Conservation (phyloP, 1,140 invertebrate genomes). For the Bombus balteatus region DNA sequence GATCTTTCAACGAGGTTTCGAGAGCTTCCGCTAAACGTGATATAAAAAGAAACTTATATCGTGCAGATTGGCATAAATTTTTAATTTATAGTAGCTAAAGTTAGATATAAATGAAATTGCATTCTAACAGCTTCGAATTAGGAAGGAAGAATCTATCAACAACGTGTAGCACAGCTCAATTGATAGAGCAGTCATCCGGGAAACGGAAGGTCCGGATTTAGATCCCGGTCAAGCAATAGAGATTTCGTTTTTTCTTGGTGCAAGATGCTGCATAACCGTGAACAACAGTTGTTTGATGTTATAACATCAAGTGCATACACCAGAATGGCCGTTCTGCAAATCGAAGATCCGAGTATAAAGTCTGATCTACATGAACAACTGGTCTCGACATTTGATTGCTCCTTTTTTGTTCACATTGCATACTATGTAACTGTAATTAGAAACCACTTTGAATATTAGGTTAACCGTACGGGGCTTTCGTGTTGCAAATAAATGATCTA, state of each 20-base stretch:
- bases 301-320: not conserved
- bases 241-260: not conserved
- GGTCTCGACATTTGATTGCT: not conserved
- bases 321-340: not conserved
- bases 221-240: not conserved
- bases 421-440: not conserved
- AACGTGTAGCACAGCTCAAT: not conserved
- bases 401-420: not conserved
- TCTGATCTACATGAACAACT: not conserved
- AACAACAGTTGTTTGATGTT: not conserved
- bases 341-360: not conserved
- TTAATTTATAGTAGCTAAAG: too few species aligned
- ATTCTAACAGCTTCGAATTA: not conserved
- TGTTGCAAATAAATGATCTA: not conserved
- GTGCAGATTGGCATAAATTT: too few species aligned
- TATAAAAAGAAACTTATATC: too few species aligned
- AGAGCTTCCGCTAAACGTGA: not conserved
- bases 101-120: not conserved
- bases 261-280: not conserved
- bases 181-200: not conserved
- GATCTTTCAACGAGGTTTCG: not conserved
- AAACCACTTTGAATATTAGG: slow-evolving; percentile 23
- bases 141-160: slow-evolving; percentile 17
- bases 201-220: slow-evolving; percentile 20
- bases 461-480: not conserved